A percentile compares a stretch with the other conserved stretches of the same genome.
These are phyloP conservation scores for Rhopalosiphum padi DNA, from an alignment of 1,140 invertebrate genomes.

Conservation along the genomic window DNA sequence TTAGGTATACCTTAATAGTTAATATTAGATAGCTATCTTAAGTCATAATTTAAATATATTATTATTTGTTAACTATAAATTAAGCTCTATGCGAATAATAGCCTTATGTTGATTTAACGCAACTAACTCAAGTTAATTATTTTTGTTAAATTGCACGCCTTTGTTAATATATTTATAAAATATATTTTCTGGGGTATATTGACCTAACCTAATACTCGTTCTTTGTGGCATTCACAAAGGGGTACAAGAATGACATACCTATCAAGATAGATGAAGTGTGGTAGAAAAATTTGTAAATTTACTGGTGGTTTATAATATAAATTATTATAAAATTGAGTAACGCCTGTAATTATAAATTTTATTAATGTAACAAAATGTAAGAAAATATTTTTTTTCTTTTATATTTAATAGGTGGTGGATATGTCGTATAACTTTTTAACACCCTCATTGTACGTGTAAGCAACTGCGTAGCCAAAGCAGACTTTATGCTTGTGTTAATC, in stretches of 20 bases:
- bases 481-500: too few species aligned
- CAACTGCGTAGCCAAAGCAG: too few species aligned
- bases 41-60: not conserved
- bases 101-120: not conserved
- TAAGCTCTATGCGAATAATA: not conserved
- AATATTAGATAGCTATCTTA: not conserved
- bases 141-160: not conserved
- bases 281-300: not conserved
- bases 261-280: not conserved
- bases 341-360: not conserved
- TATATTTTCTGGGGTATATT: too few species aligned
- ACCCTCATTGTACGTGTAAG: too few species aligned
- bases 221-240: not conserved
- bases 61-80: not conserved
- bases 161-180: too few species aligned
- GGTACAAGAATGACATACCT: not conserved
- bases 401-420: too few species aligned
- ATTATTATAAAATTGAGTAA: not conserved
- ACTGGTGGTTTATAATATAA: not conserved
- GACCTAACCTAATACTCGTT: not conserved
- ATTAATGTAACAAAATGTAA: not conserved
- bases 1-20: not conserved
- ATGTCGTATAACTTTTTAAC: too few species aligned
- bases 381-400: too few species aligned
- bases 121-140: not conserved